Percentiles rank a stretch among this genome's conserved stretches.
These are phyloP conservation scores for Pyxicephalus adspersus DNA, from an alignment of 2,113 vertebrate genomes.

Conservation along the genomic window DNA sequence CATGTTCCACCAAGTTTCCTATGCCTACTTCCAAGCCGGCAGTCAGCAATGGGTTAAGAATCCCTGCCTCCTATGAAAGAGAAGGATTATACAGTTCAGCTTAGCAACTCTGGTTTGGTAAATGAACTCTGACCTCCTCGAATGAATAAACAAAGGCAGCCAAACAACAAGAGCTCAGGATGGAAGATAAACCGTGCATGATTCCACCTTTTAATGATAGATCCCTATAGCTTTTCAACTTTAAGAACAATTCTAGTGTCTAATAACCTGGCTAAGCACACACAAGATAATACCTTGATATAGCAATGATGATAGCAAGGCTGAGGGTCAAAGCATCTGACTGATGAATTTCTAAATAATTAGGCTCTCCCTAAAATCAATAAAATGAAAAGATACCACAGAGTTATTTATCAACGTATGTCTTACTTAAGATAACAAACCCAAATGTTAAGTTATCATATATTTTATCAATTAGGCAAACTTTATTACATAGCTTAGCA, in stretches of 20 bases:
- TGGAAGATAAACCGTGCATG: constrained; percentile 55
- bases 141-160: constrained; percentile 55
- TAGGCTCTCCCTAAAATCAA: neutral
- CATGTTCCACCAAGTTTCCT: constrained; percentile 1
- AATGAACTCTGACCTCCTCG: constrained; percentile 54
- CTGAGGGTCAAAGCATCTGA: constrained; percentile 24
- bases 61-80: constrained; percentile 46
- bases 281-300: constrained; percentile 39
- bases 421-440: neutral
- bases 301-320: constrained; percentile 19
- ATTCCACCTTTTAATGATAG: constrained; percentile 56
- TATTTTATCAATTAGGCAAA: too few relatives aligned
- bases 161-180: constrained; percentile 49
- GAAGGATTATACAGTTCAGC: constrained; percentile 55
- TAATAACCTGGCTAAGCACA: constrained; percentile 43
- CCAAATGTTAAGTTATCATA: neutral
- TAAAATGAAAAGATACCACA: neutral
- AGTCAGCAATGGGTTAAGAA: constrained; percentile 38
- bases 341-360: constrained; percentile 11
- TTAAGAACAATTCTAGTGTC: constrained; percentile 47
- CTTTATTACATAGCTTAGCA: too few relatives aligned
- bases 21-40: neutral
- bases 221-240: constrained; percentile 47
- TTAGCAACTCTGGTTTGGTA: constrained; percentile 51
- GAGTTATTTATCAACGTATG: constrained; percentile 1